Conservation (phyloP, 2,888 invertebrate genomes). For the Leucozona laternaria region DNA sequence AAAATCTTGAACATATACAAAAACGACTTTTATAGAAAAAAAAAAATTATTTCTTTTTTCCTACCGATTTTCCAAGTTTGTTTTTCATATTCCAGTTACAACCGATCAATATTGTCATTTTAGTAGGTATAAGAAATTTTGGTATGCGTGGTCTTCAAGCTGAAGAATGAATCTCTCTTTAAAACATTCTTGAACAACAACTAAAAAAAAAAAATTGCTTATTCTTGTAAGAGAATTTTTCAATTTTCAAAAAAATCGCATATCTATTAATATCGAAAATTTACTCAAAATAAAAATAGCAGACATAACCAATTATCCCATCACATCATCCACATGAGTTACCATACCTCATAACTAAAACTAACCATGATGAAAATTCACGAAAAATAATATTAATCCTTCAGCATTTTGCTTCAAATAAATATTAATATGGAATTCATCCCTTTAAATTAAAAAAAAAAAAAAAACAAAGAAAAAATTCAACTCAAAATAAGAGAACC, state of each 20-base stretch:
- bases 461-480: slow-evolving; percentile 24
- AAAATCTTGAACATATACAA: too few relatives aligned
- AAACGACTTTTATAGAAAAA: too few relatives aligned
- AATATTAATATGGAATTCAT: slow-evolving; percentile 12
- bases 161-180: too few relatives aligned
- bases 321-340: neutral
- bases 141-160: too few relatives aligned
- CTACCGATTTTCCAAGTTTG: too few relatives aligned
- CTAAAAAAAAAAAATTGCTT: too few relatives aligned
- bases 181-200: too few relatives aligned
- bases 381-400: neutral
- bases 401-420: neutral
- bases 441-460: slow-evolving; percentile 17
- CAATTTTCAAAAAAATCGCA: neutral
- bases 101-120: too few relatives aligned
- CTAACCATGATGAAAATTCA: slow-evolving; percentile 11
- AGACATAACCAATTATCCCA: neutral
- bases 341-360: neutral
- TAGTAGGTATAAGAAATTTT: too few relatives aligned
- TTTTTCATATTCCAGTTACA: too few relatives aligned
- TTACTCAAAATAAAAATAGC: neutral
- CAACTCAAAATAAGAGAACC: neutral
- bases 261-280: neutral
- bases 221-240: too few relatives aligned
- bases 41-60: too few relatives aligned